Conservation (phyloP, 2,888 invertebrate species). For the Spilarctia lutea region DNA sequence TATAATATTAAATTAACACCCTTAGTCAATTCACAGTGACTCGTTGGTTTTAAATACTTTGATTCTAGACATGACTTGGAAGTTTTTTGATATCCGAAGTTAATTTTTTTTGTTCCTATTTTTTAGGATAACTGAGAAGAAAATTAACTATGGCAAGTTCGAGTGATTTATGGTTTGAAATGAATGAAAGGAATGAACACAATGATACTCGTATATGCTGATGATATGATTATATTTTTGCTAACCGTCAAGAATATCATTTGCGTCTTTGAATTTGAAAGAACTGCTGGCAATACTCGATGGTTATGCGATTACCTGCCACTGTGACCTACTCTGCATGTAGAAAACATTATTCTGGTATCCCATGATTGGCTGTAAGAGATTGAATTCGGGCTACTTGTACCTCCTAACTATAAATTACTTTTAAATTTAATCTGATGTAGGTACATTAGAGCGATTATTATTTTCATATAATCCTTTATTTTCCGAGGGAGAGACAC, state of each 20-base stretch:
- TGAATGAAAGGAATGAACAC: conserved; percentile 18
- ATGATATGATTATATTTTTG: conserved; percentile 19
- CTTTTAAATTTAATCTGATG: too few species aligned
- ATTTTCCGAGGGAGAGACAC: too few species aligned
- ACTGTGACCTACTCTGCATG: too few species aligned
- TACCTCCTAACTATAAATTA: too few species aligned
- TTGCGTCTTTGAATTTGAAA: neutral
- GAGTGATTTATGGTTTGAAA: conserved; percentile 43
- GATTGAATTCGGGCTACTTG: too few species aligned
- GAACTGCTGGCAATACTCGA: neutral
- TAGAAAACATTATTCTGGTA: too few species aligned
- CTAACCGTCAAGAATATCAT: neutral
- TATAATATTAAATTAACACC: neutral
- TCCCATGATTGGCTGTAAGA: too few species aligned
- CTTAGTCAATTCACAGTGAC: neutral
- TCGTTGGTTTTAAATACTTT: neutral
- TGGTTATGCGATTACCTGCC: neutral
- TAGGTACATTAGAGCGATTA: too few species aligned
- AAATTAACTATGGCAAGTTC: conserved; percentile 44
- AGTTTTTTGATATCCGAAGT: conserved; percentile 40
- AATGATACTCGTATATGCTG: conserved; percentile 22
- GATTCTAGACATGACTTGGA: conserved; percentile 22
- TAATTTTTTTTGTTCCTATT: conserved; percentile 32
- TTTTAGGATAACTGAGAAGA: conserved; percentile 42
- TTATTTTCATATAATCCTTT: too few species aligned